Percentiles rank a stretch among this genome's conserved stretches.
Conservation (phyloP, 2,113 vertebrate genomes). For the Stigmatopora argus region DNA sequence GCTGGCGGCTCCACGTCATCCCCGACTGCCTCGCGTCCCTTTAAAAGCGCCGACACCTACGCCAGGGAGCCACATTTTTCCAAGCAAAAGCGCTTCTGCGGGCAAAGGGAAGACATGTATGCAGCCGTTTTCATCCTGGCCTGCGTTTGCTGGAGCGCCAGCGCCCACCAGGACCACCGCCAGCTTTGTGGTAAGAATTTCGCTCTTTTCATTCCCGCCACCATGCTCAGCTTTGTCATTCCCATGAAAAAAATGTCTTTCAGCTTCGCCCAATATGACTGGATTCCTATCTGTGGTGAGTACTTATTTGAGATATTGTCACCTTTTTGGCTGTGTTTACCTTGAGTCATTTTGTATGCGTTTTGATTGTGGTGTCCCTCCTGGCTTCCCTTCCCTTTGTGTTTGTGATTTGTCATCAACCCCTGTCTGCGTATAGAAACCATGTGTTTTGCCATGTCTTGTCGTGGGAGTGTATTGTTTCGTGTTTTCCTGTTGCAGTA, state of each 20-base stretch:
- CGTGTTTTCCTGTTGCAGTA: too few relatives aligned
- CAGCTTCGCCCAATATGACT: slow-evolving; percentile 65
- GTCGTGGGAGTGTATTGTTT: too few relatives aligned
- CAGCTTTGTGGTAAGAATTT: slow-evolving; percentile 60
- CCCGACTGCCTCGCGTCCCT: slow-evolving; percentile 2
- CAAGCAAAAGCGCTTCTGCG: slow-evolving; percentile 17
- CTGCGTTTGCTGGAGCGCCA: slow-evolving; percentile 50
- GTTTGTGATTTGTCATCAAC: too few relatives aligned
- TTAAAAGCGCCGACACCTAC: slow-evolving; percentile 47
- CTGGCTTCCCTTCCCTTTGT: slow-evolving; percentile 3
- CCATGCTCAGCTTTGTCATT: background rate
- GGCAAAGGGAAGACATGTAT: slow-evolving; percentile 42
- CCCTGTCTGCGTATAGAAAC: too few relatives aligned
- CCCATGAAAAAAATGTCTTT: slow-evolving; percentile 22
- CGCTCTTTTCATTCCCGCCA: background rate
- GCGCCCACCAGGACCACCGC: slow-evolving; percentile 47
- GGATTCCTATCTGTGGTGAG: slow-evolving; percentile 56
- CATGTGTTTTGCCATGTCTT: too few relatives aligned
- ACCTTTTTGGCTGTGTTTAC: too few relatives aligned
- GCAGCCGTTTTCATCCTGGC: slow-evolving; percentile 35
- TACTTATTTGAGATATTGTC: background rate
- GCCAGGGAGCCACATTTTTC: slow-evolving; percentile 23
- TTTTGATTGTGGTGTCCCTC: too few relatives aligned
- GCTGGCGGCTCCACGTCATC: slow-evolving; percentile 42
- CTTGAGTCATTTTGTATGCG: too few relatives aligned